Conservation (phyloP, 1,140 invertebrate genomes). For the Dreissena rostriformis region DNA sequence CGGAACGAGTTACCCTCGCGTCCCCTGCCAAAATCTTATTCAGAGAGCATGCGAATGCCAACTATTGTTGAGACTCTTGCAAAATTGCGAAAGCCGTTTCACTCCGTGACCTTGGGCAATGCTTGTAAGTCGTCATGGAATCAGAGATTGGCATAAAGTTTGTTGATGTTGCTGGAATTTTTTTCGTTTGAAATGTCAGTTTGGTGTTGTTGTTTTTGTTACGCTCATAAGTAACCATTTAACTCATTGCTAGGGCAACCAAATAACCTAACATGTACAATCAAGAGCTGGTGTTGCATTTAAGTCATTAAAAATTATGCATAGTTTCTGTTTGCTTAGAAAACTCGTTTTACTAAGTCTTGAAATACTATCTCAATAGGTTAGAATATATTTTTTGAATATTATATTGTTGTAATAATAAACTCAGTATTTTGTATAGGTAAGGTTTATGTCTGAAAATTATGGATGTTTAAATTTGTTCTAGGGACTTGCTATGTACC, state of each 20-base stretch:
- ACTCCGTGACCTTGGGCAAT: slow-evolving; percentile 47
- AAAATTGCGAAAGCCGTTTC: slow-evolving; percentile 46
- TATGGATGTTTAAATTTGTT: slow-evolving; percentile 14
- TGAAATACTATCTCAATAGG: too few species aligned
- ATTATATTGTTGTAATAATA: too few species aligned
- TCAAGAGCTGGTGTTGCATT: too few species aligned
- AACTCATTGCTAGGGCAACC: too few species aligned
- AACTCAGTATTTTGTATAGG: not conserved
- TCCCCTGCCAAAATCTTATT: slow-evolving; percentile 46
- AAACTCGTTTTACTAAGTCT: too few species aligned
- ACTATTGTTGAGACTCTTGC: slow-evolving; percentile 52
- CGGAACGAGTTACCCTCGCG: slow-evolving; percentile 45
- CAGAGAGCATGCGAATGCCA: slow-evolving; percentile 53
- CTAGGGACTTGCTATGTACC: slow-evolving; percentile 50
- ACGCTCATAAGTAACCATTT: too few species aligned
- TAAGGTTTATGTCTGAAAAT: not conserved
- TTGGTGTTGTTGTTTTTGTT: too few species aligned
- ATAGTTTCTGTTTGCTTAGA: too few species aligned
- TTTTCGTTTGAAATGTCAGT: too few species aligned
- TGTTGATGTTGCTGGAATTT: not conserved
- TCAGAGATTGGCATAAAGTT: not conserved
- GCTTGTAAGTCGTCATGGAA: slow-evolving; percentile 47
- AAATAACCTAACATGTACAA: too few species aligned
- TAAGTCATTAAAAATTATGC: too few species aligned
- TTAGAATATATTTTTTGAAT: too few species aligned